A percentile compares a stretch with the other conserved stretches of the same genome.
Conservation (phyloP, 2,888 invertebrate species). For the Syrphus vitripennis region DNA sequence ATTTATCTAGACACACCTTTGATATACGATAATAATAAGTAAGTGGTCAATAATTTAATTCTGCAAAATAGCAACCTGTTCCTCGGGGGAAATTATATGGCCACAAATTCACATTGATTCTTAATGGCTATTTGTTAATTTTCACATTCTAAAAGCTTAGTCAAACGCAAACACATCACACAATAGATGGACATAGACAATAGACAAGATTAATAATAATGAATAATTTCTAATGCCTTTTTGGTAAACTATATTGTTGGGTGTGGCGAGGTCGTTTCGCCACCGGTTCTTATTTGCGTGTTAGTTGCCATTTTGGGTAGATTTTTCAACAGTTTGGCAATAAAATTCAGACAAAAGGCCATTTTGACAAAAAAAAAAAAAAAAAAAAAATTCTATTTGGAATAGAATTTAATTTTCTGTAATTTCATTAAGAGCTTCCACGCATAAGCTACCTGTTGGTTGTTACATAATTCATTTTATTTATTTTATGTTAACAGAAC, state of each 20-base stretch:
- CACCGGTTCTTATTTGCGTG: not conserved
- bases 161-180: not conserved
- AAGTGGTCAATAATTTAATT: not conserved
- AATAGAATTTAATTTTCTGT: not conserved
- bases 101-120: not conserved
- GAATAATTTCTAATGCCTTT: not conserved
- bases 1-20: too few relatives aligned
- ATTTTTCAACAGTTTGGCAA: not conserved
- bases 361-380: not conserved
- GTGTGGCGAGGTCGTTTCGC: not conserved
- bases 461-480: not conserved
- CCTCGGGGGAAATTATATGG: not conserved
- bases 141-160: not conserved
- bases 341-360: not conserved
- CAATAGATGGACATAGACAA: not conserved
- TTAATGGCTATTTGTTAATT: not conserved
- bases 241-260: not conserved
- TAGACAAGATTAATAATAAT: not conserved
- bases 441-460: not conserved
- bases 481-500: not conserved
- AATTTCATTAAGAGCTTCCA: not conserved
- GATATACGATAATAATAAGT: too few relatives aligned
- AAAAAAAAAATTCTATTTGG: not conserved
- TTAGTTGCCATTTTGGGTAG: not conserved
- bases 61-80: not conserved